Conservation (phyloP, 2,888 invertebrate species). For the Apantesis nais region DNA sequence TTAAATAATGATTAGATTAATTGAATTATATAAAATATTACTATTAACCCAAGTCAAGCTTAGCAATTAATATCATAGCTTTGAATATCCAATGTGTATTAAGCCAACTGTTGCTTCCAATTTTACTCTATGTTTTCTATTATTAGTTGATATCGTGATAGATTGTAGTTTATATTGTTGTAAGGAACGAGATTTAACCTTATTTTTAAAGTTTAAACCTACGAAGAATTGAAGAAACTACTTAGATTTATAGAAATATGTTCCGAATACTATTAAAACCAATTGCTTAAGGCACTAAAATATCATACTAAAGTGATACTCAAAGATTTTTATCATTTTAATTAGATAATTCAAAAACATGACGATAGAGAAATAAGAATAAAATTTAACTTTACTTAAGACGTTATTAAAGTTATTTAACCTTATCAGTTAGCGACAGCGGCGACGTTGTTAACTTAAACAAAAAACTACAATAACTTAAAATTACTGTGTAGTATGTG, state of each 20-base stretch:
- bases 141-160: not conserved
- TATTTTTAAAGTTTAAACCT: not conserved
- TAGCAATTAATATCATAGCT: too few relatives aligned
- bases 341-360: not conserved
- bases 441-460: slow-evolving; percentile 23
- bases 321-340: not conserved
- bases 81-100: not conserved
- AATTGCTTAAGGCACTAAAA: not conserved
- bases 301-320: not conserved
- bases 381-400: not conserved
- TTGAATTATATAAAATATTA: not conserved
- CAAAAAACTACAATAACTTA: not conserved
- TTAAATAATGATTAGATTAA: not conserved
- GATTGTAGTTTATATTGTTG: not conserved
- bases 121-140: not conserved
- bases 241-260: not conserved
- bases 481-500: not conserved
- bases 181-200: not conserved
- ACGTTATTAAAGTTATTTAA: slow-evolving; percentile 24
- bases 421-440: slow-evolving; percentile 50
- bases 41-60: not conserved
- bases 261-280: not conserved
- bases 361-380: not conserved
- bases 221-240: not conserved
- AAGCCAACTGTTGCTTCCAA: not conserved